phyloP scores from a whole-genome alignment of 2,113 vertebrate genomes.

The Gnathonemus longibarbis region DNA sequence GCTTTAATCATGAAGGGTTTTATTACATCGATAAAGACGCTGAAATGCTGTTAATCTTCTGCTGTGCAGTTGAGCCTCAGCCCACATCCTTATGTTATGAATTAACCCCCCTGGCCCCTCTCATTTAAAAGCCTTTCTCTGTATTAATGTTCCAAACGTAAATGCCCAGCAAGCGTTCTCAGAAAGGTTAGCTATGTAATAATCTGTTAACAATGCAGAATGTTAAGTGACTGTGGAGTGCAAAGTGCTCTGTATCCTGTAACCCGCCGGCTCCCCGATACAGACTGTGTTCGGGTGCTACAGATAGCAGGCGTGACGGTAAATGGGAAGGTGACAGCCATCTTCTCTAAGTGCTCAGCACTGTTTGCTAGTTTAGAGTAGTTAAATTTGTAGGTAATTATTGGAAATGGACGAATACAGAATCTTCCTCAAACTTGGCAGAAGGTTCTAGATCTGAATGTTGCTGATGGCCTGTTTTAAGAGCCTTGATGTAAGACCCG shows the following conservation, averaged over 20 bases:
- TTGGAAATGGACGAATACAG: background rate
- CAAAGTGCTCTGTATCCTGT: background rate
- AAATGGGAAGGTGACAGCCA: background rate
- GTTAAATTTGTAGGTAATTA: background rate
- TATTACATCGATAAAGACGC: background rate
- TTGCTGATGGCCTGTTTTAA: background rate
- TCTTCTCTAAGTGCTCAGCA: background rate
- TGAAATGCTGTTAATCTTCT: background rate
- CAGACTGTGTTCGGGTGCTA: background rate
- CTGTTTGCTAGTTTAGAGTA: background rate
- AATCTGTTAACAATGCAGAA: background rate
- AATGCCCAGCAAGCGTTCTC: background rate
- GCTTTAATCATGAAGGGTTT: background rate
- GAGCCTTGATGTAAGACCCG: constrained; percentile 28
- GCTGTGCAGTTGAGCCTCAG: background rate
- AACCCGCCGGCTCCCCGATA: background rate
- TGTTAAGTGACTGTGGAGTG: background rate
- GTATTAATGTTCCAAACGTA: background rate
- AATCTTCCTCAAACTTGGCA: background rate
- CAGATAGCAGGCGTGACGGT: background rate
- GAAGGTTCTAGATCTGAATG: background rate
- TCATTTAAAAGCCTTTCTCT: background rate
- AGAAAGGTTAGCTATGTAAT: background rate
- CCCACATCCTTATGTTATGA: background rate
- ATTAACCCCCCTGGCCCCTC: background rate